Conservation (phyloP, 2,888 invertebrate genomes). For the Polylopha cassiicola region DNA sequence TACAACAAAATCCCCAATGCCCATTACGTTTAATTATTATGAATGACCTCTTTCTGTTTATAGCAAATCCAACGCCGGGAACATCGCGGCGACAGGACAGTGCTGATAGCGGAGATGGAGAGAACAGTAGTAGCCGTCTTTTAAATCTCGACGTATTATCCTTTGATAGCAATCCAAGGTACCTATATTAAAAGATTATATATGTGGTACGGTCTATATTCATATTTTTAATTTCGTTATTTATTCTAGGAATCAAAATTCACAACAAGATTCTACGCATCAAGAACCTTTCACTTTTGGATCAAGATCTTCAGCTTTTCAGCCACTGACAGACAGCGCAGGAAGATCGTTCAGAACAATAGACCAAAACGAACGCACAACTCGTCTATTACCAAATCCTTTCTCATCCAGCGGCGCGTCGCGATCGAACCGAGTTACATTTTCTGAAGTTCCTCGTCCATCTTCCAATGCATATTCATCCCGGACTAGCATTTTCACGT, state of each 20-base stretch:
- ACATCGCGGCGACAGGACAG: conserved; percentile 42
- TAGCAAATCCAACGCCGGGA: conserved; percentile 39
- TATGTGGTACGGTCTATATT: not conserved
- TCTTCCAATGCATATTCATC: conserved; percentile 44
- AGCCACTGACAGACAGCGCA: conserved; percentile 49
- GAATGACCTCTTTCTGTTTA: conserved; percentile 4
- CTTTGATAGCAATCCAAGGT: conserved; percentile 48
- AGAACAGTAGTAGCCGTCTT: conserved; percentile 44
- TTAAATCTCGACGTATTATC: conserved; percentile 58
- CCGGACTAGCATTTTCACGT: conserved; percentile 61
- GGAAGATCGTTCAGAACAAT: conserved; percentile 47
- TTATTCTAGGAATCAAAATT: conserved; percentile 39
- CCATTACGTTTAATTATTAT: not conserved
- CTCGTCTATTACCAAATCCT: conserved; percentile 59
- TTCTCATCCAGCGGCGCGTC: conserved; percentile 44
- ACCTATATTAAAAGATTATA: not conserved
- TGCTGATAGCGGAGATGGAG: conserved; percentile 42
- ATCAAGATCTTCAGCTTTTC: conserved; percentile 63
- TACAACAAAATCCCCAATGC: not conserved
- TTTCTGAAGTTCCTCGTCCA: conserved; percentile 31
- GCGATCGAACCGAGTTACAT: conserved; percentile 37
- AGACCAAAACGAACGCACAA: conserved; percentile 49
- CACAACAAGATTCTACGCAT: conserved; percentile 34
- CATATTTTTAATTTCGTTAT: conserved; percentile 6
- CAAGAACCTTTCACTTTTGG: conserved; percentile 53